Conservation (phyloP, 2,888 invertebrate species). For the Euspilapteryx auroguttella region DNA sequence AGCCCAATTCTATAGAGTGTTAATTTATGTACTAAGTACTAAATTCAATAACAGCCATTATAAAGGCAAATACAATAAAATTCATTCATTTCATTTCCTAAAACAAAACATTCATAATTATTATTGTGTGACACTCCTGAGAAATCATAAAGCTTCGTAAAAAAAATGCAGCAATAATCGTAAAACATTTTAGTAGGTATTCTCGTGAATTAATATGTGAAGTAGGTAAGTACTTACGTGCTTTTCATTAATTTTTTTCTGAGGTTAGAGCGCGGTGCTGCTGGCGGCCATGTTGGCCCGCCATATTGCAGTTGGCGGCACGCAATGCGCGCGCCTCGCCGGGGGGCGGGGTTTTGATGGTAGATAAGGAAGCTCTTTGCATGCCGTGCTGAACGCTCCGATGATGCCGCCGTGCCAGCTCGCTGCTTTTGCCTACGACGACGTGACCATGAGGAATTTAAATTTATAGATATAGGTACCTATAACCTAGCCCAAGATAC, state of each 20-base stretch:
- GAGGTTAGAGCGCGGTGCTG: conserved; percentile 8
- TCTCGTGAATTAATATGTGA: conserved; percentile 60
- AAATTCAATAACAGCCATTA: conserved; percentile 18
- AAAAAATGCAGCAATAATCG: too few species aligned
- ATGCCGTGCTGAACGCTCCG: too few species aligned
- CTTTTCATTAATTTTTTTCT: conserved; percentile 34
- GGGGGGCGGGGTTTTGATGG: conserved; percentile 26
- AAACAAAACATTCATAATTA: conserved; percentile 33
- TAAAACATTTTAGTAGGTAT: too few species aligned
- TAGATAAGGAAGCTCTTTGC: conserved; percentile 28
- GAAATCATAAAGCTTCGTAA: conserved; percentile 60
- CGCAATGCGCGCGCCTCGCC: too few species aligned
- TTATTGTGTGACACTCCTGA: conserved; percentile 46
- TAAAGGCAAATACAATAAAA: conserved; percentile 21
- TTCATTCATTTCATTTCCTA: too few species aligned
- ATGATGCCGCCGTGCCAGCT: too few species aligned
- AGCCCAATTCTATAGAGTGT: conserved; percentile 33
- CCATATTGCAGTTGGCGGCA: too few species aligned
- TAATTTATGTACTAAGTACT: conserved; percentile 37
- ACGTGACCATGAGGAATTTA: too few species aligned
- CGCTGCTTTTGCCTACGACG: too few species aligned
- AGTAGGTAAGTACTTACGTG: conserved; percentile 49
- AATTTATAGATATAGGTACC: too few species aligned
- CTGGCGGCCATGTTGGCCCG: conserved; percentile 10
- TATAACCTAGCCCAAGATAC: too few species aligned